Conservation (phyloP, 2,888 invertebrate genomes). For the Sarcophaga carnaria region DNA sequence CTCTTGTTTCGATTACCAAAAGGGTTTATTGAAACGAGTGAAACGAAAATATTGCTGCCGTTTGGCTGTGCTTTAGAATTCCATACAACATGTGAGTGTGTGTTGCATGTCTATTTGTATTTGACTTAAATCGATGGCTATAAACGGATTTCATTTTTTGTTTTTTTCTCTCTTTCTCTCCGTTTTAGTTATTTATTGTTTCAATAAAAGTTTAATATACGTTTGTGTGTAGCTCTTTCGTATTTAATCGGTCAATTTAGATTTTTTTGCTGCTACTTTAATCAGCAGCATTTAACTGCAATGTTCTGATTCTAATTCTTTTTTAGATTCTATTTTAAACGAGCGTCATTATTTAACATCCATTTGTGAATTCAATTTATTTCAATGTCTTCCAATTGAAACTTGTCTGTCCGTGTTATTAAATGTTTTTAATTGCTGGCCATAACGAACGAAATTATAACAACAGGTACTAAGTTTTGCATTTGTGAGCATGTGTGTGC, state of each 20-base stretch:
- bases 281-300: slow-evolving; percentile 61
- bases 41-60: slow-evolving; percentile 12
- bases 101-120: slow-evolving; percentile 50
- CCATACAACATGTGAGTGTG: slow-evolving; percentile 30
- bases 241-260: slow-evolving; percentile 65
- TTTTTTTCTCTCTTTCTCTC: slow-evolving; percentile 13
- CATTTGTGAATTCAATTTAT: slow-evolving; percentile 38
- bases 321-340: slow-evolving; percentile 16
- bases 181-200: slow-evolving; percentile 62
- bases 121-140: slow-evolving; percentile 52
- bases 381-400: slow-evolving; percentile 46
- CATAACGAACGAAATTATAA: slow-evolving; percentile 38
- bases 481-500: not conserved
- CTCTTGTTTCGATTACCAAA: not conserved
- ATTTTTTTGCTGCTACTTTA: slow-evolving; percentile 55
- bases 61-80: slow-evolving; percentile 17
- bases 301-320: slow-evolving; percentile 37
- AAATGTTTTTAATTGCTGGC: slow-evolving; percentile 57
- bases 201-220: slow-evolving; percentile 66
- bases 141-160: slow-evolving; percentile 61
- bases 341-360: slow-evolving; percentile 46
- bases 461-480: not conserved
- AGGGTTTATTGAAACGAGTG: slow-evolving; percentile 36
- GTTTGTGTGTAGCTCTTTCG: slow-evolving; percentile 17
- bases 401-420: slow-evolving; percentile 42